phyloP scores from a whole-genome alignment of 1,140 invertebrate genomes.

The Coenobita brevimanus region DNA sequence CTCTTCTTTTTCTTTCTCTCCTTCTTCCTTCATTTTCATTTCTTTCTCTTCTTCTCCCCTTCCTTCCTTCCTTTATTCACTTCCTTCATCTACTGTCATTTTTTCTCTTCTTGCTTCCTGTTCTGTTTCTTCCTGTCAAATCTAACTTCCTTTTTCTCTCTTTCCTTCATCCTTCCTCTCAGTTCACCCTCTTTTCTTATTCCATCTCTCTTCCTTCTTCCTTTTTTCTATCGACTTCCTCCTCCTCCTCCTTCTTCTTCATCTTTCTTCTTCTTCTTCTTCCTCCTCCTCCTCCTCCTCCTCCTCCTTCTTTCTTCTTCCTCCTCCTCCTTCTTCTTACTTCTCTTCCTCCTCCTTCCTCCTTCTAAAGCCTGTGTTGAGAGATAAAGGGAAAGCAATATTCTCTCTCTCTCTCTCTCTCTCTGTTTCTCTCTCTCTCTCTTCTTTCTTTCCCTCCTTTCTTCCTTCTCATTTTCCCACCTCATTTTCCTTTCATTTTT shows the following conservation, averaged over 20 bases:
- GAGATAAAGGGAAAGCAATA: too few species aligned
- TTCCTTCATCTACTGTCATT: not conserved
- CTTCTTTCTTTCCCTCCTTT: not conserved
- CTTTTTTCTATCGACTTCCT: not conserved
- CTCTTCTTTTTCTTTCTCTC: not conserved
- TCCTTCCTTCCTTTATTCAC: not conserved
- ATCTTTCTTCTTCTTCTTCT: too few species aligned
- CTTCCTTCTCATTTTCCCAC: not conserved
- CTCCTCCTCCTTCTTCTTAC: too few species aligned
- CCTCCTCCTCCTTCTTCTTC: not conserved
- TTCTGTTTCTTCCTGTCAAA: not conserved
- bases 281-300: too few species aligned
- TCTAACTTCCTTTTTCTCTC: not conserved
- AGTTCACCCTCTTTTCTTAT: not conserved
- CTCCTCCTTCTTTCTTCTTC: too few species aligned
- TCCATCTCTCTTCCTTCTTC: not conserved
- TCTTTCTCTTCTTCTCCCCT: not conserved
- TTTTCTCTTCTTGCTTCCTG: not conserved
- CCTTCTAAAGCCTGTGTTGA: too few species aligned
- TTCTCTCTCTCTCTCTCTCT: not conserved
- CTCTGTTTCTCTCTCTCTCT: not conserved
- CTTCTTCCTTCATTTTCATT: not conserved
- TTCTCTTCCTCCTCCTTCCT: too few species aligned
- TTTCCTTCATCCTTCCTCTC: not conserved
- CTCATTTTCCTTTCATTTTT: not conserved